These are phyloP conservation scores for Antheraea yamamai DNA, from an alignment of 2,888 invertebrate species.

Conservation along the genomic window DNA sequence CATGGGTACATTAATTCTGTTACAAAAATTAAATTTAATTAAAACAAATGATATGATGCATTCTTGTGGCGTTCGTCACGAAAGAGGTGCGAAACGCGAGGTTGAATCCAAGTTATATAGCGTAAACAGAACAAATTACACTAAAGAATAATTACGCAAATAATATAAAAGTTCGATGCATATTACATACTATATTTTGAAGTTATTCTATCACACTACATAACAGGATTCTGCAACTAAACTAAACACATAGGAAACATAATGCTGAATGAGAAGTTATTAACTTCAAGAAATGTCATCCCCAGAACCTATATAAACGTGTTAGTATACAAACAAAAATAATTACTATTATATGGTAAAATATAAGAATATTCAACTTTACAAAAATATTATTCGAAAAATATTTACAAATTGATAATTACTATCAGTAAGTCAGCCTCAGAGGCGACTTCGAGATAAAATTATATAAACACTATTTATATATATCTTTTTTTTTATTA, in stretches of 20 bases:
- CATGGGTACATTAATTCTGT: constrained; percentile 63
- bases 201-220: constrained; percentile 5
- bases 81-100: constrained; percentile 58
- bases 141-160: constrained; percentile 1
- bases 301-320: constrained; percentile 35
- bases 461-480: constrained; percentile 31
- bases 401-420: constrained; percentile 34
- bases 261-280: constrained; percentile 44
- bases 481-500: constrained; percentile 24
- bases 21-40: constrained; percentile 72
- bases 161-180: neutral
- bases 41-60: constrained; percentile 83
- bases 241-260: constrained; percentile 58
- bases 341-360: constrained; percentile 24
- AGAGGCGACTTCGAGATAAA: constrained; percentile 31
- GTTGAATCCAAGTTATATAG: constrained; percentile 8
- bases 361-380: constrained; percentile 23
- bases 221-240: constrained; percentile 52
- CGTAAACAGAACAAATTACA: constrained; percentile 19
- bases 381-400: constrained; percentile 30
- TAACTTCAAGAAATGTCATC: constrained; percentile 37
- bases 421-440: constrained; percentile 26
- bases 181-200: neutral
- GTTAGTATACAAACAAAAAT: constrained; percentile 36
- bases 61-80: constrained; percentile 76